These are phyloP conservation scores for Bagarius yarrelli DNA, from an alignment of 2,113 vertebrate species.

Conservation along the genomic window DNA sequence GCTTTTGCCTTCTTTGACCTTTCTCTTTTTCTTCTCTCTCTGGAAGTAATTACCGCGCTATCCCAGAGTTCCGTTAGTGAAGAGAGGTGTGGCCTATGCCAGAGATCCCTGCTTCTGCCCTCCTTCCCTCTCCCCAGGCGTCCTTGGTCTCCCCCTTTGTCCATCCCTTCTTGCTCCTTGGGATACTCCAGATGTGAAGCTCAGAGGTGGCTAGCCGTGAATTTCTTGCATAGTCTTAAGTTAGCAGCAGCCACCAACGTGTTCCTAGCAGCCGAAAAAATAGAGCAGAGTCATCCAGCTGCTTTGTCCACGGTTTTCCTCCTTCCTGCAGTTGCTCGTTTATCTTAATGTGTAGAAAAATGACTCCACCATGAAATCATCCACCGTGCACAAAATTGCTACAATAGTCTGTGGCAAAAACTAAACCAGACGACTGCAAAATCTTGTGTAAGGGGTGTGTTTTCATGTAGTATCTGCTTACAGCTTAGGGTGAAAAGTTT, in stretches of 20 bases:
- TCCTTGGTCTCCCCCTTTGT: neutral
- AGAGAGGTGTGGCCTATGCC: constrained; percentile 55
- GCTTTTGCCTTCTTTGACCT: constrained; percentile 43
- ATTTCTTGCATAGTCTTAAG: constrained; percentile 45
- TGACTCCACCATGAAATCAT: neutral
- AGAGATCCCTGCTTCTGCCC: constrained; percentile 34
- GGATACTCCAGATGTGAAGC: constrained; percentile 50
- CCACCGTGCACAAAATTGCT: neutral
- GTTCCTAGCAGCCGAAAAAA: constrained; percentile 29
- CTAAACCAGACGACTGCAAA: neutral
- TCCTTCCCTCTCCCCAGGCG: neutral
- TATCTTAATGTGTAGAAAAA: neutral
- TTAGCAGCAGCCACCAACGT: constrained; percentile 41
- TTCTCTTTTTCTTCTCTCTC: constrained; percentile 59
- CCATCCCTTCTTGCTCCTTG: constrained; percentile 37
- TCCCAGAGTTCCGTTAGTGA: constrained; percentile 70
- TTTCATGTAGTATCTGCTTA: neutral
- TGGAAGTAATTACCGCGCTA: constrained; percentile 76
- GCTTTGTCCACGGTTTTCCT: constrained; percentile 18
- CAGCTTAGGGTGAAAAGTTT: neutral
- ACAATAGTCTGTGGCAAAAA: neutral
- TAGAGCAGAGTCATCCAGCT: constrained; percentile 17
- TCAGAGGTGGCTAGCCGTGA: constrained; percentile 44
- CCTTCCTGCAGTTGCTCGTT: neutral
- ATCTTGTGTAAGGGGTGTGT: neutral